Percentiles rank a stretch among this genome's conserved stretches.
These are phyloP conservation scores for Acromyrmex echinatior DNA, from an alignment of 1,140 invertebrate genomes.

Conservation along the genomic window DNA sequence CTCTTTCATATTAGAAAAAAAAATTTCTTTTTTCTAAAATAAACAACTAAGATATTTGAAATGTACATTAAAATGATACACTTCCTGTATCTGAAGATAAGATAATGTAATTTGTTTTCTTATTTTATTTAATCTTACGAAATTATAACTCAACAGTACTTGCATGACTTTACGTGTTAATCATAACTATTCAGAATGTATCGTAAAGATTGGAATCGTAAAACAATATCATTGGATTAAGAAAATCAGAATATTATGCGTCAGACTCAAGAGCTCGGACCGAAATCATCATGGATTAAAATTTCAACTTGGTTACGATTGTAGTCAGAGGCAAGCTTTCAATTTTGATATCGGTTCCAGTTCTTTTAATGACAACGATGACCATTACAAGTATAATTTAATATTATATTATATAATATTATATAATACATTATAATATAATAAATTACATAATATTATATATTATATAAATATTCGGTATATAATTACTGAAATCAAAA, in stretches of 20 bases:
- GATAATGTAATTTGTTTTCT: not conserved
- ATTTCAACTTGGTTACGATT: too few relatives aligned
- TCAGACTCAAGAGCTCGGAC: not conserved
- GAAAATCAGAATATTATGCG: not conserved
- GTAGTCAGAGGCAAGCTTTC: too few relatives aligned
- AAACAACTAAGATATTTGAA: not conserved
- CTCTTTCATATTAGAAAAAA: not conserved
- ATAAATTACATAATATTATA: too few relatives aligned
- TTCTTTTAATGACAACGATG: too few relatives aligned
- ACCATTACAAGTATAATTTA: too few relatives aligned
- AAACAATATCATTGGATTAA: not conserved
- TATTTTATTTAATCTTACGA: not conserved
- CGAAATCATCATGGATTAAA: too few relatives aligned
- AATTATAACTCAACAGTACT: not conserved
- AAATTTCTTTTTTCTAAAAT: not conserved
- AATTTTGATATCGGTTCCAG: too few relatives aligned
- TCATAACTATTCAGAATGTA: not conserved
- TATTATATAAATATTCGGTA: too few relatives aligned
- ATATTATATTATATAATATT: too few relatives aligned
- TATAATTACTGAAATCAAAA: too few relatives aligned
- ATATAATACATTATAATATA: too few relatives aligned
- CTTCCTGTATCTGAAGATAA: conserved; percentile 8
- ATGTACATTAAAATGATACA: not conserved
- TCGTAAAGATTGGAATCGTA: not conserved
- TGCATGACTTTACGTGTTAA: not conserved